These are phyloP conservation scores for Rhimphoctona megacephalus DNA, from an alignment of 2,888 invertebrate genomes.

Conservation along the genomic window DNA sequence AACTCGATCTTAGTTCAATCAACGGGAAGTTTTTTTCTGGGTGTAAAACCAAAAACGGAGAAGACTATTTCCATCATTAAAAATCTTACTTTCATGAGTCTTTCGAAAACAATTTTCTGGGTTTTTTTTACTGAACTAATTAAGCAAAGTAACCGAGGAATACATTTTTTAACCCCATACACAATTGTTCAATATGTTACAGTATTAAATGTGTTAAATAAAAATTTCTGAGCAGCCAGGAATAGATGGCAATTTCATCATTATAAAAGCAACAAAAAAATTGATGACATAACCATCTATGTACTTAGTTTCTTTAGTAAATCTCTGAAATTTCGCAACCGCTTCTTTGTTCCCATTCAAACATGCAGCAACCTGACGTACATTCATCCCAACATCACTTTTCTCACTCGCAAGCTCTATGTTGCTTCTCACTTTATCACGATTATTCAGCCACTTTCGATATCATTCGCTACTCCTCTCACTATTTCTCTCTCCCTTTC, in stretches of 20 bases:
- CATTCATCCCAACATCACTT: conserved; percentile 50
- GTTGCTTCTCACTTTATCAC: conserved; percentile 43
- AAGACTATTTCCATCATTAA: background rate
- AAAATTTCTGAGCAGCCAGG: background rate
- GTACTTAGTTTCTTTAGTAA: conserved; percentile 4
- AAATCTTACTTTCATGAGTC: background rate
- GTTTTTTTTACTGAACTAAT: background rate
- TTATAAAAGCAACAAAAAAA: background rate
- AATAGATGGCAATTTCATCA: conserved; percentile 9
- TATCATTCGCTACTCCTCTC: conserved; percentile 22
- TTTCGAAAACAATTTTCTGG: background rate
- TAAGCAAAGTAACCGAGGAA: background rate
- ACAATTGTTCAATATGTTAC: background rate
- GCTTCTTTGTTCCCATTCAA: conserved; percentile 32
- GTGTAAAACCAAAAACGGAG: background rate
- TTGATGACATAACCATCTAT: background rate
- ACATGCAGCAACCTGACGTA: conserved; percentile 43
- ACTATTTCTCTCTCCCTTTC: conserved; percentile 46
- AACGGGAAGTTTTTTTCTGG: no score
- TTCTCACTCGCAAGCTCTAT: conserved; percentile 56
- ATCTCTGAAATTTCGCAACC: conserved; percentile 44
- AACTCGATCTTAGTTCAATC: no score
- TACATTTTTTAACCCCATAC: background rate
- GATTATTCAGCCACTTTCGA: conserved; percentile 48
- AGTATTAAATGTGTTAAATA: background rate